Evolutionary conservation across 2,797 vertebrate species (phyloP), one percentile per base, ranked within the genome.

Genomic region (Eutrigla gurnardus): DNA sequence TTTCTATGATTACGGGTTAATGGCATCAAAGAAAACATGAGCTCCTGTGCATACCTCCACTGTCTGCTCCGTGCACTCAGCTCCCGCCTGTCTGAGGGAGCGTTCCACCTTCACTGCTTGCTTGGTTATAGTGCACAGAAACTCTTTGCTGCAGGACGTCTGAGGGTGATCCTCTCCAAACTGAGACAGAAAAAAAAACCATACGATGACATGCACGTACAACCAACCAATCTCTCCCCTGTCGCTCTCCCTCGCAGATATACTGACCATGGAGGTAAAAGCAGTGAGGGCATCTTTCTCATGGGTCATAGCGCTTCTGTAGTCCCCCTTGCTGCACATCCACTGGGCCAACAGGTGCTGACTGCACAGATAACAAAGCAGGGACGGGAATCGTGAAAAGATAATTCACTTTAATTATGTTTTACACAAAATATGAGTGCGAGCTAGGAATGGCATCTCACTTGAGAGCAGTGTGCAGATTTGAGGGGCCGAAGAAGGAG

Each of bases 61-160:
- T 32, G 81, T 43, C 61, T 88, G 89, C 74, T 95, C 94, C 0
- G 81, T 77, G 18, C 90, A 68, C 39, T 96, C 94, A 18, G 78
- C 71, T 46, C 90, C 94, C 7, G 93, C 91, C 88, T 96, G 93
- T 76, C 95, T 92, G 82, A 96, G 91, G 17, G 93, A 93, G 54
- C 96, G 93, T 15, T 96, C 96, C 52, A 96, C 94, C 64, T 93
- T 93, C 75, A 96, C 96, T 0, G 96, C 96, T 81, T 96, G 95
- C 85, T 95, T 95, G 68, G 96, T 96, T 58, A 96, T 93, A 17
- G 90, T 92, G 52, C 86, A 86, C 67, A 96, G 86, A 73, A 96
- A 96, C 17, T 95, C 94, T 55, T 93, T 92, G 88, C 95, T 96
- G 89, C 88, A 91, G 57, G 53, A 78, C 4, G 95, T 95, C 83